These are phyloP conservation scores for Hystrix cristata DNA, from an alignment of 2,113 vertebrate genomes.

Conservation along the genomic window DNA sequence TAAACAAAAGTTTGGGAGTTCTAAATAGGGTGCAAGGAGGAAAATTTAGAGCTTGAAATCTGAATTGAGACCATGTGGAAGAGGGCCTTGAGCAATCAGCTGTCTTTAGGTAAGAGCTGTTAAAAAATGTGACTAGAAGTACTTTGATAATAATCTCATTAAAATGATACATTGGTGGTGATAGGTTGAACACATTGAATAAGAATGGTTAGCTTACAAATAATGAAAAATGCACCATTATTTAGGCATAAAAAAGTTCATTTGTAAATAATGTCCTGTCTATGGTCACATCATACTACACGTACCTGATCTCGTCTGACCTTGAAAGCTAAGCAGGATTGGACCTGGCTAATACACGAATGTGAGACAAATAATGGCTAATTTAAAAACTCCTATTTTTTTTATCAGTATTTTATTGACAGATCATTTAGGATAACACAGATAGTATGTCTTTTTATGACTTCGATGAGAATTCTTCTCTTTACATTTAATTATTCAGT, in stretches of 20 bases:
- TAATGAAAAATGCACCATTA: not conserved
- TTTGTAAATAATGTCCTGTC: not conserved
- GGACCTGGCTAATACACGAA: not conserved
- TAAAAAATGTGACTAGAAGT: not conserved
- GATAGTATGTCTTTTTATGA: not conserved
- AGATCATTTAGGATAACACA: not conserved
- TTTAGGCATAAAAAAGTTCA: not conserved
- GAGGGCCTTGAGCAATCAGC: not conserved
- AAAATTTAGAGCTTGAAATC: conserved; percentile 1
- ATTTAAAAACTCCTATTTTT: not conserved
- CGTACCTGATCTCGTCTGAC: not conserved
- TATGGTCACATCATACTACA: not conserved
- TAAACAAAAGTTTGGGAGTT: not conserved
- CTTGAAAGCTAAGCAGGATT: not conserved
- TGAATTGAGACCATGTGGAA: not conserved
- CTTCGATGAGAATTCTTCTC: not conserved
- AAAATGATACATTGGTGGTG: not conserved
- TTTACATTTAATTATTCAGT: not conserved
- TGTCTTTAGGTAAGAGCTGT: conserved; percentile 51
- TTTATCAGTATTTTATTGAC: not conserved
- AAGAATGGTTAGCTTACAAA: not conserved
- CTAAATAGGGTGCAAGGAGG: not conserved
- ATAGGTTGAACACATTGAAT: not conserved
- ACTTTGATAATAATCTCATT: not conserved
- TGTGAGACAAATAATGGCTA: not conserved